Evolutionary conservation across 30 jellyfish, hydroid and myxozoan genomes (phyloP).

Genomic region (Cassiopea xamachana): DNA sequence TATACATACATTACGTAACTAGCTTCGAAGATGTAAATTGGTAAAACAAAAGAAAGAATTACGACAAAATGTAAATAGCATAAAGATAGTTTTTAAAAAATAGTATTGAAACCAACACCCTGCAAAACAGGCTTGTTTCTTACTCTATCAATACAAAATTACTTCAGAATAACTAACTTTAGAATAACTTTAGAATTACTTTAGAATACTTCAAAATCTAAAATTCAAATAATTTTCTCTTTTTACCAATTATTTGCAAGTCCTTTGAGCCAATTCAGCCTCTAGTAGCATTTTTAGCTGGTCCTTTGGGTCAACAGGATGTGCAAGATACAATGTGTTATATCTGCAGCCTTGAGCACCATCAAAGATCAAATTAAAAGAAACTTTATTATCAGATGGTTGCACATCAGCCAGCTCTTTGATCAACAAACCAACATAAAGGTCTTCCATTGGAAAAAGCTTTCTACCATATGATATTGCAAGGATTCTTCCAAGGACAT

Average conservation of each 20-base stretch:
- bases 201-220: background rate
- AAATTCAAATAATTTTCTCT: background rate
- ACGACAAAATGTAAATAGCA: too few relatives aligned
- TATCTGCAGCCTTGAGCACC: conserved; percentile 69
- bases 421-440: conserved; percentile 83
- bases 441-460: conserved; percentile 91
- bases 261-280: conserved; percentile 35
- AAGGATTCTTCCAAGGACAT: conserved; percentile 71
- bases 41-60: background rate
- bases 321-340: conserved; percentile 72
- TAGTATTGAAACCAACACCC: too few relatives aligned
- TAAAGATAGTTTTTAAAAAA: too few relatives aligned
- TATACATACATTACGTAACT: too few relatives aligned
- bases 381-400: conserved; percentile 68
- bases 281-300: conserved; percentile 61
- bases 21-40: background rate
- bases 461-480: conserved; percentile 64
- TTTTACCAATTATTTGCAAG: background rate
- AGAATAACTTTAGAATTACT: too few relatives aligned
- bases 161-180: too few relatives aligned
- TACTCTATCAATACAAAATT: too few relatives aligned
- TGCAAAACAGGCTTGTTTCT: too few relatives aligned
- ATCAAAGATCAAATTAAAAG: conserved; percentile 68
- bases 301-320: conserved; percentile 71
- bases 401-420: conserved; percentile 58